Base-by-base conservation (phyloP, 2,888 invertebrate genomes). In the Isoperla grammatica region DNA sequence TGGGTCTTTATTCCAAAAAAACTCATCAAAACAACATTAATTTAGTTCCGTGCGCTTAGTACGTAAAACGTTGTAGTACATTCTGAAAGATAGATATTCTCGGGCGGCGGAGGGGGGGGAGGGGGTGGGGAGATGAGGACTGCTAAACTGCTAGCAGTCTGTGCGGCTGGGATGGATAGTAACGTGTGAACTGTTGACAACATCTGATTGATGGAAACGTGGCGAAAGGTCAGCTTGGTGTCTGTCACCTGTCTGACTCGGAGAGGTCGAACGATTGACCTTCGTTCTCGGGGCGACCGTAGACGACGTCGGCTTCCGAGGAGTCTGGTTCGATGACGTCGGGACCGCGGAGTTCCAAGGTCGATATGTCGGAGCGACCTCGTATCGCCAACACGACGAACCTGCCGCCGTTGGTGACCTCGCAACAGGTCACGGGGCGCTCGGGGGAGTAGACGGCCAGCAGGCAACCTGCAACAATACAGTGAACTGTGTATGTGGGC, bases 361-460 rank as follows among this genome's bases (percentile, higher is more conserved):
- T 86, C 8, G 86, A 74, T 29, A 89, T 76, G 56, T 83, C 80
- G 59, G 79, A 77, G 68, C 80, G 79, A 69, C 86, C 85, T 65
- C 85, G 83, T 43, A 89, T 70, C 1, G 87, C 86, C 59, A 90
- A 73, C 1, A 89, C 82, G 1, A 90, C 79, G 55, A 82, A 80
- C 35, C 81, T 80, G 0, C 90, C 91, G 57, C 87, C 86, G 12
- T 85, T 80, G 9, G 87, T 81, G 45, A 92, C 81, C 70, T 91
- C 89, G 72, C 88, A 88, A 0, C 88, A 85, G 39, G 85, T 84
- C 66, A 90, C 85, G 61, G 84, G 80, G 49, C 82, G 80, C 48
- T 85, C 84, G 1, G 90, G 89, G 2, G 88, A 89, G 75, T 85
- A 90, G 0, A 89, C 88, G 22, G 90, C 86, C 70, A 90, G 78